Conservation (phyloP, 2,797 vertebrate species). For the Malurus splendens region DNA sequence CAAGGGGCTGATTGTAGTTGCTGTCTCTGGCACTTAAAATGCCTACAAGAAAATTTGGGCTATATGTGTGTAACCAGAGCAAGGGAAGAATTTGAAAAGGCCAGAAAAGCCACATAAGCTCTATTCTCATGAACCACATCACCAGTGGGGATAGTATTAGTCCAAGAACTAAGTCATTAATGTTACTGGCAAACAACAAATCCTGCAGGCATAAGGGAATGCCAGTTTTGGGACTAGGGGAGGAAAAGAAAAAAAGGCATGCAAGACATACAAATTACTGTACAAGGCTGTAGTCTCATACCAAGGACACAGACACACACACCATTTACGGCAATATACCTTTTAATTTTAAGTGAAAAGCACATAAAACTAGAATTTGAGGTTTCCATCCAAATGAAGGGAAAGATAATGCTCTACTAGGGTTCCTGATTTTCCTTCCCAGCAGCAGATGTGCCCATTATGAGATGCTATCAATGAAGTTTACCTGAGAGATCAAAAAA, state of each 20-base stretch:
- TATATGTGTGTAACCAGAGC: not conserved
- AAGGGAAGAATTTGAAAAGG: not conserved
- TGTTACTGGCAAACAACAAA: not conserved
- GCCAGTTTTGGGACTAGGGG: not conserved
- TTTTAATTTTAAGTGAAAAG: constrained; percentile 52
- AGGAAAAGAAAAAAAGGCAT: not conserved
- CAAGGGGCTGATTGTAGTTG: not conserved
- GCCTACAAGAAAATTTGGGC: not conserved
- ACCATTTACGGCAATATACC: constrained; percentile 32
- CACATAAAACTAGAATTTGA: constrained; percentile 56
- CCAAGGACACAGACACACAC: constrained; percentile 39
- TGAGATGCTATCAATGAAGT: constrained; percentile 51
- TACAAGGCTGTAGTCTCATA: not conserved
- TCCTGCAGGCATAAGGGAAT: constrained; percentile 3
- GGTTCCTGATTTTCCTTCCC: constrained; percentile 46
- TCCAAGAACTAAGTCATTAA: not conserved
- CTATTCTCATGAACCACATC: not conserved
- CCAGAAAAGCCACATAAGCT: not conserved
- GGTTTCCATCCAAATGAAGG: constrained; percentile 48
- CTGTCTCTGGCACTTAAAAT: not conserved
- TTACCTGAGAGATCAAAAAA: constrained; percentile 62
- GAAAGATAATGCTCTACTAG: constrained; percentile 50
- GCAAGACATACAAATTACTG: constrained; percentile 22
- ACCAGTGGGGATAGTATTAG: not conserved
- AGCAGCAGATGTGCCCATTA: constrained; percentile 46